Conservation (phyloP, 2,888 invertebrate genomes). For the Hirtodrosophila histrioides region DNA sequence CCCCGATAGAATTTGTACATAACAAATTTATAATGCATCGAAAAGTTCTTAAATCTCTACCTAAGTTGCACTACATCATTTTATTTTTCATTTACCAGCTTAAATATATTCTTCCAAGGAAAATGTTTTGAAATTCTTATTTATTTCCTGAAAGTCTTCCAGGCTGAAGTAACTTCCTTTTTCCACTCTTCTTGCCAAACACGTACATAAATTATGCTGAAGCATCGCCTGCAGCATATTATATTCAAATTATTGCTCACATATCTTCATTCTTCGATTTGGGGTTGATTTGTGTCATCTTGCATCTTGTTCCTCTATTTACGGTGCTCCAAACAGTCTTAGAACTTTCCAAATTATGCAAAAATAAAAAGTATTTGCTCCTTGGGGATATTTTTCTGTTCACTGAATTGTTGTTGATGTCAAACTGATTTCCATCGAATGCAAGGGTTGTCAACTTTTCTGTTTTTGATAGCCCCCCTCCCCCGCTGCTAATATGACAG, state of each 20-base stretch:
- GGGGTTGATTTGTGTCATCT: constrained; percentile 64
- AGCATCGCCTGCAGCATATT: constrained; percentile 47
- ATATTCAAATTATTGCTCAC: constrained; percentile 58
- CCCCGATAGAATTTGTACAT: too few relatives aligned
- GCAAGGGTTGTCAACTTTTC: constrained; percentile 62
- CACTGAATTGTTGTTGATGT: constrained; percentile 71
- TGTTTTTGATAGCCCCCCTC: constrained; percentile 40
- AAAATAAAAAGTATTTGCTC: constrained; percentile 55
- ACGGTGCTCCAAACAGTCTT: constrained; percentile 39
- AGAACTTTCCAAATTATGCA: constrained; percentile 74
- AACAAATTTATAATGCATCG: too few relatives aligned
- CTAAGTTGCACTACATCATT: too few relatives aligned
- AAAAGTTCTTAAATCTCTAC: too few relatives aligned
- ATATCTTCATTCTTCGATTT: constrained; percentile 54
- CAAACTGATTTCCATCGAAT: constrained; percentile 62
- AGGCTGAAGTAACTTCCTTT: too few relatives aligned
- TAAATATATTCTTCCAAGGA: too few relatives aligned
- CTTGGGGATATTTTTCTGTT: constrained; percentile 79
- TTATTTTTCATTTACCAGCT: too few relatives aligned
- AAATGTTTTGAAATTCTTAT: too few relatives aligned
- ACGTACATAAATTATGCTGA: neutral
- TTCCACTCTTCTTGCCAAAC: neutral
- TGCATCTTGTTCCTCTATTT: constrained; percentile 13
- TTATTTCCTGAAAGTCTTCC: too few relatives aligned
- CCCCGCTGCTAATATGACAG: constrained; percentile 61